Conservation (phyloP, 2,888 invertebrate genomes). For the Pyrrhosoma nymphula region DNA sequence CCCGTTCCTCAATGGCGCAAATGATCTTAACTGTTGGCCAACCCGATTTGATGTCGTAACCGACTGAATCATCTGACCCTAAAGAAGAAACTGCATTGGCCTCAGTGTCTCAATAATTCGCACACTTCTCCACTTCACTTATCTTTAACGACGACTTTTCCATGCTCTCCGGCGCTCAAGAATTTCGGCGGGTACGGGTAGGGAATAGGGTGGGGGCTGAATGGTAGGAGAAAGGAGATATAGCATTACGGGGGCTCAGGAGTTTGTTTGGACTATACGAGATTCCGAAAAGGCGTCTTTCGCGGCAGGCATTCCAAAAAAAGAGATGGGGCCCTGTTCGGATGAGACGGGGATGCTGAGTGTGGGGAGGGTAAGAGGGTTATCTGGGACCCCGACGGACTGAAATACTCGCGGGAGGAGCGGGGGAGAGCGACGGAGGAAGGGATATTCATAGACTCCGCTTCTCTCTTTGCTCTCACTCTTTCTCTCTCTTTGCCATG, state of each 20-base stretch:
- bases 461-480: not conserved
- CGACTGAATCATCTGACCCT: too few species aligned
- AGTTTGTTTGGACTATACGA: not conserved
- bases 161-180: too few species aligned
- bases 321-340: not conserved
- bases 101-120: too few species aligned
- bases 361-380: not conserved
- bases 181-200: too few species aligned
- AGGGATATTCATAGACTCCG: not conserved
- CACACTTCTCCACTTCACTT: too few species aligned
- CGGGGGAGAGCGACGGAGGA: not conserved
- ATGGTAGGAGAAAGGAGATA: not conserved
- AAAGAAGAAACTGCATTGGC: too few species aligned
- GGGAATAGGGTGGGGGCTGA: too few species aligned
- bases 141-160: too few species aligned
- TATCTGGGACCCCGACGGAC: not conserved
- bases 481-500: not conserved
- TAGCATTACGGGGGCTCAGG: not conserved
- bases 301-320: conserved; percentile 38
- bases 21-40: too few species aligned
- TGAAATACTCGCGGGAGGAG: not conserved
- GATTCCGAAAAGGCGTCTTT: not conserved
- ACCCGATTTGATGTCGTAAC: too few species aligned
- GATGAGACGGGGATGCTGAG: too few species aligned
- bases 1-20: too few species aligned